phyloP scores from a whole-genome alignment of 2,888 invertebrate genomes.

The Cantharis lateralis region DNA sequence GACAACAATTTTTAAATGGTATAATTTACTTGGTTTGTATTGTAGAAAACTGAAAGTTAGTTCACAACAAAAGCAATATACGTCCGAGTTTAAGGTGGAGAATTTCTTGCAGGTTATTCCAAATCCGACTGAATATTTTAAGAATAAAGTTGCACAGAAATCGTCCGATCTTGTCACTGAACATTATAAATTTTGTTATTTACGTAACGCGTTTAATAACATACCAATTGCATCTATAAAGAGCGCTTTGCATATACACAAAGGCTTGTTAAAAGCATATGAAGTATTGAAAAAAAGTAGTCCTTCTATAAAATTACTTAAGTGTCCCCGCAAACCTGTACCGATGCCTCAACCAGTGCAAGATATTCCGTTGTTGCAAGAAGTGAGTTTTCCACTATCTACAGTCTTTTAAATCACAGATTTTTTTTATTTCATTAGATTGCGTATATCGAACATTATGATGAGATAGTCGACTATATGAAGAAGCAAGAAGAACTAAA shows the following conservation, averaged over 20 bases:
- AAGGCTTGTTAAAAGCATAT: slow-evolving; percentile 13
- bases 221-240: not conserved
- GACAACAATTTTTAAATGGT: slow-evolving; percentile 13
- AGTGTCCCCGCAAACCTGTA: not conserved
- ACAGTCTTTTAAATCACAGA: slow-evolving; percentile 6
- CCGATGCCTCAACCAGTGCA: slow-evolving; percentile 16
- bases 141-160: slow-evolving; percentile 1
- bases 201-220: not conserved
- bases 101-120: slow-evolving; percentile 56
- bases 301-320: not conserved
- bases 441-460: slow-evolving; percentile 40
- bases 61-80: slow-evolving; percentile 55
- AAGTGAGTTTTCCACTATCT: slow-evolving; percentile 36
- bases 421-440: slow-evolving; percentile 45
- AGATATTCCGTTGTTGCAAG: slow-evolving; percentile 50
- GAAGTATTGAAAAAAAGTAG: slow-evolving; percentile 8
- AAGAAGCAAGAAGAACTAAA: slow-evolving; percentile 35
- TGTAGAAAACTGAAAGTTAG: slow-evolving; percentile 45
- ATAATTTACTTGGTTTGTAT: slow-evolving; percentile 13
- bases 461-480: slow-evolving; percentile 43
- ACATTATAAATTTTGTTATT: slow-evolving; percentile 8
- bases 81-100: slow-evolving; percentile 52
- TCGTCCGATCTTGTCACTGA: not conserved
- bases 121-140: slow-evolving; percentile 52
- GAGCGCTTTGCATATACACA: not conserved